phyloP scores from a whole-genome alignment of 2,888 invertebrate species.

The Neoascia interrupta region DNA sequence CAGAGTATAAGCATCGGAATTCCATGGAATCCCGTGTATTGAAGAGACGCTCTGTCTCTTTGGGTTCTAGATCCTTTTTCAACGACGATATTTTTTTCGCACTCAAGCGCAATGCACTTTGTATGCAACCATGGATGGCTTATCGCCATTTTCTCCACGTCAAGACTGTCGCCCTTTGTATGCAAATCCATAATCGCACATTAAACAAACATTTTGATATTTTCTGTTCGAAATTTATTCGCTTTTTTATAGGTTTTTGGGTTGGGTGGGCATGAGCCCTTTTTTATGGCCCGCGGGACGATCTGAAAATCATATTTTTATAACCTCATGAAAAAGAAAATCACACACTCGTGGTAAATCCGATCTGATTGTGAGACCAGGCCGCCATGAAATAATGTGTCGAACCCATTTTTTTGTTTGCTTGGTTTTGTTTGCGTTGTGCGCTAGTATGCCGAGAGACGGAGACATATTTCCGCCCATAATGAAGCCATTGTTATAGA shows the following conservation, averaged over 20 bases:
- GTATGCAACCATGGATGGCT: no score
- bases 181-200: constrained; percentile 67
- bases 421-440: neutral
- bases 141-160: neutral
- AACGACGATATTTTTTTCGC: no score
- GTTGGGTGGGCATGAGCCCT: constrained; percentile 60
- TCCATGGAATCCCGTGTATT: neutral
- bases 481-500: constrained; percentile 68
- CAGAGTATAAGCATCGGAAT: no score
- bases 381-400: constrained; percentile 23
- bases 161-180: constrained; percentile 53
- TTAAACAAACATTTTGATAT: constrained; percentile 69
- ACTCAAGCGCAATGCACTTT: constrained; percentile 38
- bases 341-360: constrained; percentile 14
- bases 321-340: constrained; percentile 5
- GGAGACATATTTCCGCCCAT: constrained; percentile 53
- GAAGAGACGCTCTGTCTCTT: constrained; percentile 54
- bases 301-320: constrained; percentile 54
- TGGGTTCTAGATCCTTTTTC: neutral
- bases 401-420: constrained; percentile 44
- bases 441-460: neutral
- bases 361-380: constrained; percentile 15
- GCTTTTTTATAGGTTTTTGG: constrained; percentile 6
- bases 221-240: constrained; percentile 36
- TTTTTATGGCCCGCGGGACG: constrained; percentile 58